Percentiles rank a stretch among this genome's conserved stretches.
phyloP scores from a whole-genome alignment of 2,797 vertebrate species.

The Malacoraja senta region DNA sequence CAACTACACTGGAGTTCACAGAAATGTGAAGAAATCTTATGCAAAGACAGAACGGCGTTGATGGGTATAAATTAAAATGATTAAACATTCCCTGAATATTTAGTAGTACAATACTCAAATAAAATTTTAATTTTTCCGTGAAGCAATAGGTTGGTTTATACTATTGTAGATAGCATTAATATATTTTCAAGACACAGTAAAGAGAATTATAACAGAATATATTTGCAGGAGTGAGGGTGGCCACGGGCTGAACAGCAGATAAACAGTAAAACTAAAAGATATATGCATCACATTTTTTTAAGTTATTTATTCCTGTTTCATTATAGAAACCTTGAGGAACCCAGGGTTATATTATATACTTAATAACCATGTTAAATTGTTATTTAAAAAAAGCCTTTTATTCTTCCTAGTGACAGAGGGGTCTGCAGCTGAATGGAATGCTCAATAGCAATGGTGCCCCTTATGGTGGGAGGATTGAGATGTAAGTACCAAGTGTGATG shows the following conservation, averaged over 20 bases:
- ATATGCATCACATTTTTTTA: slow-evolving; percentile 18
- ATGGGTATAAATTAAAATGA: slow-evolving; percentile 1
- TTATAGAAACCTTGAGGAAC: neutral
- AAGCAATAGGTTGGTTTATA: neutral
- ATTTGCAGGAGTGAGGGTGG: neutral
- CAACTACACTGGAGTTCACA: neutral
- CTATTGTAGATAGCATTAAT: neutral
- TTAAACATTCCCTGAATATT: slow-evolving; percentile 23
- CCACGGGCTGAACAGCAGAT: neutral
- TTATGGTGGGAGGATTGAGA: neutral
- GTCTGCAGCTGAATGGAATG: neutral
- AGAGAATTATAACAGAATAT: slow-evolving; percentile 20
- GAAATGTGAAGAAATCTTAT: neutral
- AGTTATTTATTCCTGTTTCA: slow-evolving; percentile 31
- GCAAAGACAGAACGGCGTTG: neutral
- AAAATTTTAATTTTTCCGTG: slow-evolving; percentile 24
- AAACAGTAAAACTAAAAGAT: slow-evolving; percentile 28
- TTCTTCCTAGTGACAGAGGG: neutral
- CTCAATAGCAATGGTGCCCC: slow-evolving; percentile 2
- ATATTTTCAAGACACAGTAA: neutral
- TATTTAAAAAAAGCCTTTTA: neutral
- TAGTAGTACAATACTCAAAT: neutral
- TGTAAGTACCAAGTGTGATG: no score
- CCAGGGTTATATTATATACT: neutral
- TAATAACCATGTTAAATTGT: neutral